A percentile compares a stretch with the other conserved stretches of the same genome.
These are phyloP conservation scores for Drosophila atripex DNA, from an alignment of 2,888 invertebrate species.

Conservation along the genomic window DNA sequence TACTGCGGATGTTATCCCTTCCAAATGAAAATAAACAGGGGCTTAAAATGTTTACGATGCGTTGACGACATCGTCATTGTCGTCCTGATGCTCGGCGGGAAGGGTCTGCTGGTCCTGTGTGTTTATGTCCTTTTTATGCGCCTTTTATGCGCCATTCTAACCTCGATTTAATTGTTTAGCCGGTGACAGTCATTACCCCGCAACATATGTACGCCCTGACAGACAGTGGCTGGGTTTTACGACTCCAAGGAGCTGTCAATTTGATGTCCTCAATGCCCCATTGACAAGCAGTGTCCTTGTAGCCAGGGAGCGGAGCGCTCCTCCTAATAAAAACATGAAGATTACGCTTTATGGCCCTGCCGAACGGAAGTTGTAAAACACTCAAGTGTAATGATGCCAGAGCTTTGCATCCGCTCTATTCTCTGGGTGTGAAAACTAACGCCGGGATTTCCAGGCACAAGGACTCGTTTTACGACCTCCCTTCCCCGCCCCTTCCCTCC, in stretches of 20 bases:
- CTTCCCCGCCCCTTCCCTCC: background rate
- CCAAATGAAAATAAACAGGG: constrained; percentile 80
- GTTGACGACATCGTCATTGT: constrained; percentile 69
- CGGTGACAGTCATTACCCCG: constrained; percentile 84
- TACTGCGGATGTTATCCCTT: constrained; percentile 55
- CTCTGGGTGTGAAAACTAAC: constrained; percentile 71
- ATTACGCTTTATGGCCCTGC: constrained; percentile 72
- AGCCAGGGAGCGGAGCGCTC: background rate
- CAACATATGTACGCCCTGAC: constrained; percentile 58
- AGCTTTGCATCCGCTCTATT: constrained; percentile 43
- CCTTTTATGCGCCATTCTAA: constrained; percentile 83
- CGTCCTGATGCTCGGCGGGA: constrained; percentile 26
- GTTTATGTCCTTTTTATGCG: constrained; percentile 84
- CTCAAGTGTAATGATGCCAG: constrained; percentile 78
- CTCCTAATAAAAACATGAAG: constrained; percentile 78
- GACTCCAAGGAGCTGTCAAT: constrained; percentile 76
- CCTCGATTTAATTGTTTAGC: constrained; percentile 85
- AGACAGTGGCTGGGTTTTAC: constrained; percentile 56
- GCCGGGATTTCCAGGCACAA: constrained; percentile 43
- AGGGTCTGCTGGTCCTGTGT: constrained; percentile 12
- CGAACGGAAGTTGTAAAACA: constrained; percentile 82
- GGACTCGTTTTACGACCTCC: background rate
- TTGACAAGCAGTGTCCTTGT: constrained; percentile 50
- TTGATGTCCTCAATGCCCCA: constrained; percentile 75
- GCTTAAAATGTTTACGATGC: constrained; percentile 81